Evolutionary conservation across 2,888 invertebrate species (phyloP), one percentile per base, ranked within the genome.

Genomic region (Antheraea assamensis): DNA sequence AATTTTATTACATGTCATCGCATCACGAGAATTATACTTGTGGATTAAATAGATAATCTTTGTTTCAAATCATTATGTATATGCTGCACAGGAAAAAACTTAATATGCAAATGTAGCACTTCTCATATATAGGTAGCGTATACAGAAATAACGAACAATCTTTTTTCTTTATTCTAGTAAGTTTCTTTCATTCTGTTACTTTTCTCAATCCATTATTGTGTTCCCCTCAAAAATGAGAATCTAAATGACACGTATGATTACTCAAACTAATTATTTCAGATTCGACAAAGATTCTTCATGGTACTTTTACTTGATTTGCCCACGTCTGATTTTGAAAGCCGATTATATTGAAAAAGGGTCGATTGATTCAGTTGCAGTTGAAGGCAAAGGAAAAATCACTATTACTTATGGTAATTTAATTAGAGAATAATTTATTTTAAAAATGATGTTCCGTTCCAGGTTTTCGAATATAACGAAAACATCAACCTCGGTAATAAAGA

Each of bases 321-420:
- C 68, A 35, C n/a, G 13, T 8, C n/a, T 68, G 35, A 31, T 10
- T 35, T 3, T 68, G 5, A 68, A 31, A 35, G 68, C 35, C 21
- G 10, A 35, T n/a, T 68, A 68, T 68, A 10, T 35, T 35, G 68
- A 31, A 35, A 13, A 19, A 35, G 68, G 35, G 3, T 19, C n/a
- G 0, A 5, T 68, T 2, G 31, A 21, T 68, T 21, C 35, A n/a
- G 35, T 27, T 21, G 35, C 68, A 68, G 1, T 68, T 68, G n/a
- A 68, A 10, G n/a, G 68, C 31, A 3, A 68, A 68, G 68, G 68
- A 68, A 68, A 68, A 68, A 8, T n/a, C 13, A 35, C n/a, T n/a
- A 35, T 68, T 68, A 24, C 15, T 68, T 27, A 35, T 13, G 10
- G 68, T 68, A 68, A 35, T n/a, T 64, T 17, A 64, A 17, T 17